Evolutionary conservation across 2,797 vertebrate genomes (phyloP).

Genomic region (Monodelphis domestica): DNA sequence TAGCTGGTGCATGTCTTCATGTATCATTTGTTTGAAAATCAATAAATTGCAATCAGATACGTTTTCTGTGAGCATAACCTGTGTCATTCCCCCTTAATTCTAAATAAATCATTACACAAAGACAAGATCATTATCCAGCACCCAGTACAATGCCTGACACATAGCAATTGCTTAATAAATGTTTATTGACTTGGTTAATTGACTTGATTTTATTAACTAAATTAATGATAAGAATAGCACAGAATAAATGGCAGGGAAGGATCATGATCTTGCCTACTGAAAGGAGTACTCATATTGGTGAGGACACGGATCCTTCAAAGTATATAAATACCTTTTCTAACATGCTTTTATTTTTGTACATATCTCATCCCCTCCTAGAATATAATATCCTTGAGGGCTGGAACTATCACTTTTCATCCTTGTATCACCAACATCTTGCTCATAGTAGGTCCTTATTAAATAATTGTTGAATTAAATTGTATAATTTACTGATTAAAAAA

Average conservation of each 20-base stretch:
- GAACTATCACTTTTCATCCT: background rate
- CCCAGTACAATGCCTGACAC: background rate
- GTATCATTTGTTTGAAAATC: background rate
- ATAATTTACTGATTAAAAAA: constrained; percentile 6
- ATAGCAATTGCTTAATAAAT: background rate
- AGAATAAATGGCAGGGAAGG: background rate
- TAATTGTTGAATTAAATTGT: background rate
- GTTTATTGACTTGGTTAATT: background rate
- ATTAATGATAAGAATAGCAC: background rate
- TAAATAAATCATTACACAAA: background rate
- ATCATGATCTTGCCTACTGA: background rate
- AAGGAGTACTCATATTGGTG: background rate
- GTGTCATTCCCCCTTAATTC: background rate
- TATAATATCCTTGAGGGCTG: background rate
- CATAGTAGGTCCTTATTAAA: background rate
- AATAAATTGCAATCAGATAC: background rate
- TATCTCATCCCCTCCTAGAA: background rate
- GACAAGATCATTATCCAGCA: background rate
- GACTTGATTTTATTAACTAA: background rate
- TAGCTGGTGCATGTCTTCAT: background rate
- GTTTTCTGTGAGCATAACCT: background rate
- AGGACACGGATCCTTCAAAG: background rate
- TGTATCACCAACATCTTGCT: background rate
- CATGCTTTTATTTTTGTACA: background rate
- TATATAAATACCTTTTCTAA: background rate